These are phyloP conservation scores for Trachelus iudaicus DNA, from an alignment of 2,888 invertebrate species.

Conservation along the genomic window DNA sequence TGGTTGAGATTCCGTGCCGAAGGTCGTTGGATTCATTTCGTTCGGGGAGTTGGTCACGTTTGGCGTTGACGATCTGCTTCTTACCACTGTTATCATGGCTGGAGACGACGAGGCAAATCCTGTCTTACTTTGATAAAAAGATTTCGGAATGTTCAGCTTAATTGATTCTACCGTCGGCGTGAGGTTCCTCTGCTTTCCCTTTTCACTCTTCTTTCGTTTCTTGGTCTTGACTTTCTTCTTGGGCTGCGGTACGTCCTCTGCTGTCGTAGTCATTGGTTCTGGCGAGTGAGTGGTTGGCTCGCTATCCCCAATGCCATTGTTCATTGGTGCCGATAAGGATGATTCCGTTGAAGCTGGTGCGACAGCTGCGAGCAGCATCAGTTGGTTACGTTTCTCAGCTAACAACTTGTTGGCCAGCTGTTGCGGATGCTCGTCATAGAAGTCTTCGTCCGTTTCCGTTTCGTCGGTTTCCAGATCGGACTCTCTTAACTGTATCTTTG, in stretches of 20 bases:
- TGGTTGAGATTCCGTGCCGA: constrained; percentile 18
- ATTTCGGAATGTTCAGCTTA: constrained; percentile 73
- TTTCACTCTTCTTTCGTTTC: constrained; percentile 74
- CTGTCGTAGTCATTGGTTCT: constrained; percentile 37
- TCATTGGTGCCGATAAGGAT: constrained; percentile 39
- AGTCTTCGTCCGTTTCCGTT: constrained; percentile 88
- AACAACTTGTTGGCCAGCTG: constrained; percentile 77
- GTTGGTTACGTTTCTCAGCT: constrained; percentile 79
- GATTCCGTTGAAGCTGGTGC: constrained; percentile 65
- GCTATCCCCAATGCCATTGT: constrained; percentile 51
- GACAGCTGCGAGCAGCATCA: constrained; percentile 73
- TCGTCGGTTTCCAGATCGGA: constrained; percentile 88
- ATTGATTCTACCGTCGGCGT: constrained; percentile 68
- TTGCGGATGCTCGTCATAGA: constrained; percentile 87
- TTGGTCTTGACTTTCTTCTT: constrained; percentile 71
- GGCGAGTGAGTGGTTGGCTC: neutral
- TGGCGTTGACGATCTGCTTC: constrained; percentile 41
- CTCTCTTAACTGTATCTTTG: constrained; percentile 77
- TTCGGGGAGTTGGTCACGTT: constrained; percentile 27
- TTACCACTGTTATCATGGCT: constrained; percentile 30
- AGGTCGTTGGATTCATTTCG: constrained; percentile 5
- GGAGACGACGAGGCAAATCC: constrained; percentile 32
- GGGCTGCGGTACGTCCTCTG: constrained; percentile 57
- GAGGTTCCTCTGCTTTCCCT: constrained; percentile 71
- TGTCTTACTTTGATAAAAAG: constrained; percentile 56